Percentiles rank a stretch among this genome's conserved stretches.
Conservation (phyloP, 2,113 vertebrate species). For the Tautogolabrus adspersus region DNA sequence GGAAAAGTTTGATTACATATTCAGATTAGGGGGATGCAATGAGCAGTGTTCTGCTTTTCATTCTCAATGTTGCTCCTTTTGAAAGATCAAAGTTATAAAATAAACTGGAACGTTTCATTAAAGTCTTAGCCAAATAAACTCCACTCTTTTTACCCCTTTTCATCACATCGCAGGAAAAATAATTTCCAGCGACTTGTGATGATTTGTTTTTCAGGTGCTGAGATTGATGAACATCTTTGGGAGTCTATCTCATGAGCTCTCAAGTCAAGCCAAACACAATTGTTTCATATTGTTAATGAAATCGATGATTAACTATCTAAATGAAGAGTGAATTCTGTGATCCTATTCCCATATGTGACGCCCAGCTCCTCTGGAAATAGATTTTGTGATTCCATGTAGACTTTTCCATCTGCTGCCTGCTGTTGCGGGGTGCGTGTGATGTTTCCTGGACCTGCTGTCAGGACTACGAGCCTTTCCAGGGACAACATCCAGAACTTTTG, state of each 20-base stretch:
- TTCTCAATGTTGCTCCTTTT: not conserved
- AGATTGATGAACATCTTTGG: slow-evolving; percentile 61
- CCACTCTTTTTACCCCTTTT: slow-evolving; percentile 9
- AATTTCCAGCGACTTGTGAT: not conserved
- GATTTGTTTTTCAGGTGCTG: slow-evolving; percentile 50
- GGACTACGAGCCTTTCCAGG: slow-evolving; percentile 64
- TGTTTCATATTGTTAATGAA: slow-evolving; percentile 60
- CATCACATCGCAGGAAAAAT: slow-evolving; percentile 3
- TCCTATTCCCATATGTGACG: slow-evolving; percentile 57
- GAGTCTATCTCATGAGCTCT: slow-evolving; percentile 13
- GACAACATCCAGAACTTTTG: slow-evolving; percentile 68
- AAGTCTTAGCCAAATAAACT: slow-evolving; percentile 3
- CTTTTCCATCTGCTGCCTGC: slow-evolving; percentile 68
- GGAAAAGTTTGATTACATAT: slow-evolving; percentile 65
- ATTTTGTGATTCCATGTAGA: slow-evolving; percentile 55
- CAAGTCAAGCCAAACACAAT: slow-evolving; percentile 33
- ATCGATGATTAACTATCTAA: slow-evolving; percentile 66
- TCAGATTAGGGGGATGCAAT: slow-evolving; percentile 48
- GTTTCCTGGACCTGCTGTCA: slow-evolving; percentile 72
- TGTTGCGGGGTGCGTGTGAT: slow-evolving; percentile 59
- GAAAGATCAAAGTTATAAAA: slow-evolving; percentile 23
- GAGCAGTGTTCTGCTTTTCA: slow-evolving; percentile 29
- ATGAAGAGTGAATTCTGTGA: slow-evolving; percentile 55
- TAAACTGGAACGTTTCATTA: slow-evolving; percentile 12
- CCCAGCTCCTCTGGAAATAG: slow-evolving; percentile 54